phyloP scores from a whole-genome alignment of 1,140 invertebrate species.

The Druon quercuslanigerum region DNA sequence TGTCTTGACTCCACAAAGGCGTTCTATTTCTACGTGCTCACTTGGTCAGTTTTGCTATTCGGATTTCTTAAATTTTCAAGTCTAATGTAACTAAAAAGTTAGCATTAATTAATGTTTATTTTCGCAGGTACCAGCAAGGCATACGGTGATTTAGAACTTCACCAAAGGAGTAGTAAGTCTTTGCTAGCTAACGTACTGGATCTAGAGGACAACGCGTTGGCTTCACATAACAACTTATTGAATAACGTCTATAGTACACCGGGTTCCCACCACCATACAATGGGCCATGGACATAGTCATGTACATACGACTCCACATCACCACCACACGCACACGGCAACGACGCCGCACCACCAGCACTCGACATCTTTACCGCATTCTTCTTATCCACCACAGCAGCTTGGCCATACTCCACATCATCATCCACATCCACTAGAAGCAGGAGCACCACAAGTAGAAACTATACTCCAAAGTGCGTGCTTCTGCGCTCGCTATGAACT shows the following conservation, averaged over 20 bases:
- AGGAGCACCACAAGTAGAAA: conserved; percentile 75
- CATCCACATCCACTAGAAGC: conserved; percentile 72
- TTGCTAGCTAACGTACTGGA: conserved; percentile 96
- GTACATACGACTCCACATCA: conserved; percentile 72
- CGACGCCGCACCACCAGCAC: conserved; percentile 72
- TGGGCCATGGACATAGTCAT: conserved; percentile 69
- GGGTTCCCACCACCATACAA: conserved; percentile 71
- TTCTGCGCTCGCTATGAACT: conserved; percentile 91
- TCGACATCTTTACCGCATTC: conserved; percentile 66
- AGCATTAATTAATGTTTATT: conserved; percentile 4
- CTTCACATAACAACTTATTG: conserved; percentile 72
- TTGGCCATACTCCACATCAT: conserved; percentile 74
- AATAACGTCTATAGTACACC: conserved; percentile 74
- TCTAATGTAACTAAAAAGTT: neutral
- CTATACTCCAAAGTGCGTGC: conserved; percentile 79
- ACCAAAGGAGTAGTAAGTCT: conserved; percentile 87
- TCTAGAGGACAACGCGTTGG: conserved; percentile 85
- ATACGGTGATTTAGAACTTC: conserved; percentile 80
- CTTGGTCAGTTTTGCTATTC: no score
- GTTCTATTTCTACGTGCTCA: no score
- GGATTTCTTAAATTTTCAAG: no score
- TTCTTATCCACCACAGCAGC: conserved; percentile 67
- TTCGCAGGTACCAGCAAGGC: conserved; percentile 78
- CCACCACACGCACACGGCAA: conserved; percentile 68
- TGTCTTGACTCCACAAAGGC: no score